phyloP scores from a whole-genome alignment of 1,140 invertebrate species.

The Drosophila novamexicana region DNA sequence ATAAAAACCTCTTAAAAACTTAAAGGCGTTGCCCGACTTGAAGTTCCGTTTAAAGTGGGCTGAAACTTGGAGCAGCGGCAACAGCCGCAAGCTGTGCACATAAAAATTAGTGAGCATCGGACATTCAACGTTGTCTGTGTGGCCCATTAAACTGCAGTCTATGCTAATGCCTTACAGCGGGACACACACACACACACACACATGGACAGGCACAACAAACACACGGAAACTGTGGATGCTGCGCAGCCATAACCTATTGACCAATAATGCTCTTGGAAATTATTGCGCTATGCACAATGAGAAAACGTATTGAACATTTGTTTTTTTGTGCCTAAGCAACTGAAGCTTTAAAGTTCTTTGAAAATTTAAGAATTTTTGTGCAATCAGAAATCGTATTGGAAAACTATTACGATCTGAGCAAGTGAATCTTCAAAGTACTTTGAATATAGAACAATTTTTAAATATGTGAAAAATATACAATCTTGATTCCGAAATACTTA shows the following conservation, averaged over 20 bases:
- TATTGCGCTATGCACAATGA: constrained; percentile 30
- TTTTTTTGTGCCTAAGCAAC: not conserved
- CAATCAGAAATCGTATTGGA: not conserved
- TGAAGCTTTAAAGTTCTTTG: not conserved
- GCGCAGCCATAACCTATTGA: constrained; percentile 49
- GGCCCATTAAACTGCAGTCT: constrained; percentile 57
- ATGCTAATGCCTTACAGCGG: constrained; percentile 45
- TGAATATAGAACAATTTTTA: too few species aligned
- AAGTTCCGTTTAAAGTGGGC: constrained; percentile 76
- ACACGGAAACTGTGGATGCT: constrained; percentile 4
- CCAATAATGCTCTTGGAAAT: constrained; percentile 48
- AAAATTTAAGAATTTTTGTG: not conserved
- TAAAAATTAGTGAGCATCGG: constrained; percentile 56
- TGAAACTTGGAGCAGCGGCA: constrained; percentile 36
- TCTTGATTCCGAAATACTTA: too few species aligned
- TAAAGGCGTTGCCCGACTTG: constrained; percentile 40
- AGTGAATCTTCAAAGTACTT: too few species aligned
- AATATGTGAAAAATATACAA: too few species aligned
- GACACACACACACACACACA: constrained; percentile 22
- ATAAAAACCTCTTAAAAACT: constrained; percentile 53
- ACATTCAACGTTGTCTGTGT: constrained; percentile 35
- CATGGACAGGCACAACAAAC: constrained; percentile 1
- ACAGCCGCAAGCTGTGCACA: constrained; percentile 53
- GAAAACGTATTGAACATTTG: not conserved
- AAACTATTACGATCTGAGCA: too few species aligned